Conservation (phyloP, 2,888 invertebrate genomes). For the Craniophora ligustri region DNA sequence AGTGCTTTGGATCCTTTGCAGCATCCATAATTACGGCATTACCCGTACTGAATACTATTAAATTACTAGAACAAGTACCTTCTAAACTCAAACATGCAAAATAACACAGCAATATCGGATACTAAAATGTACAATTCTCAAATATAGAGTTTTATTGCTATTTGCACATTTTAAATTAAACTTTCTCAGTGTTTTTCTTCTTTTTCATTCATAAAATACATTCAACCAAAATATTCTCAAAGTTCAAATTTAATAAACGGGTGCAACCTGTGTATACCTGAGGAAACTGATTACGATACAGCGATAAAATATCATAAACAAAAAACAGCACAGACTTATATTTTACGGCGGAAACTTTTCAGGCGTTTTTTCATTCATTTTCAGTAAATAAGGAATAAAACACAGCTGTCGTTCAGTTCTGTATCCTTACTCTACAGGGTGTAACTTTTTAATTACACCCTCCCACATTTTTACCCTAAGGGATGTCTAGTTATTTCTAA, state of each 20-base stretch:
- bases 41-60: too few relatives aligned
- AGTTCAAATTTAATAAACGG: conserved; percentile 27
- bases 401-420: conserved; percentile 55
- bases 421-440: conserved; percentile 50
- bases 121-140: too few relatives aligned
- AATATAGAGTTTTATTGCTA: too few relatives aligned
- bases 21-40: too few relatives aligned
- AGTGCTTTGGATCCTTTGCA: too few relatives aligned
- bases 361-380: conserved; percentile 45
- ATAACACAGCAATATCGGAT: too few relatives aligned
- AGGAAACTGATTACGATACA: conserved; percentile 31
- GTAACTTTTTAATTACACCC: conserved; percentile 58
- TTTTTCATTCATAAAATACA: background rate
- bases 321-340: conserved; percentile 36
- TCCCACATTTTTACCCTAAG: conserved; percentile 41
- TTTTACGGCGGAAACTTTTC: conserved; percentile 51
- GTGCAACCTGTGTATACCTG: conserved; percentile 26
- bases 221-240: background rate
- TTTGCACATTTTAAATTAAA: too few relatives aligned
- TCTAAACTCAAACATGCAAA: too few relatives aligned
- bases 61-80: too few relatives aligned
- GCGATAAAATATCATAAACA: conserved; percentile 48
- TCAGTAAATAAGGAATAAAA: conserved; percentile 50
- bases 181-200: too few relatives aligned
- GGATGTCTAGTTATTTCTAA: conserved; percentile 49